Base-by-base conservation (phyloP, 2,113 vertebrate genomes). In the Indri indri region DNA sequence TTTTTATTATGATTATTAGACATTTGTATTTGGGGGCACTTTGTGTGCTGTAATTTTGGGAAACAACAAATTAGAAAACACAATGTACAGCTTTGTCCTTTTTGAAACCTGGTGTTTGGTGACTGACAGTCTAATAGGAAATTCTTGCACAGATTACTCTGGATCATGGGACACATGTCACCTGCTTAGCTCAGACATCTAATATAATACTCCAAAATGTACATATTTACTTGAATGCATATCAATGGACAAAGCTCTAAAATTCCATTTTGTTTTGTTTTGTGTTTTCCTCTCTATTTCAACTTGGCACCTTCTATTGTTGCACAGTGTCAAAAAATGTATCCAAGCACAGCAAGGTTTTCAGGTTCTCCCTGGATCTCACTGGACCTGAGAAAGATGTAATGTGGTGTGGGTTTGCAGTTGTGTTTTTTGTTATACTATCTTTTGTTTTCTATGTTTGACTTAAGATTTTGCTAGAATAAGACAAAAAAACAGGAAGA, bases 51-150 rank as follows among this genome's bases (percentile, higher is more conserved):
- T 91, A 59, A 89, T 92, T 86, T 88, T 50, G 81, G 32, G 18
- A 8, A 88, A 74, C 90, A 94, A 82, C 34, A 96, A 94, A 89
- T 95, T 93, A 82, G 66, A 47, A 68, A 74, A 68, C 18, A n/a
- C 68, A 93, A 88, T 92, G 14, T 71, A 6, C 13, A 70, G 12
- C 22, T 54, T 90, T 0, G 8, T 94, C 18, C 32, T 95, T 57
- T 90, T 82, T 93, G 77, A 90, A 82, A 79, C 32, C 68, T 76
- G 73, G 57, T 73, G 8, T 79, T 27, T 40, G 27, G 32, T 95
- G 63, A 97, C 81, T 91, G 96, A 79, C 81, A 95, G 65, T 89
- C 89, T 93, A 96, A 91, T 91, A 90, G 93, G 66, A 94, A 84
- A 96, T 90, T 91, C 77, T 97, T 95, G 90, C 94, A 97, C 27